Evolutionary conservation across 92 coral and sea anemone genomes (phyloP).

Genomic region (Metridium senile): DNA sequence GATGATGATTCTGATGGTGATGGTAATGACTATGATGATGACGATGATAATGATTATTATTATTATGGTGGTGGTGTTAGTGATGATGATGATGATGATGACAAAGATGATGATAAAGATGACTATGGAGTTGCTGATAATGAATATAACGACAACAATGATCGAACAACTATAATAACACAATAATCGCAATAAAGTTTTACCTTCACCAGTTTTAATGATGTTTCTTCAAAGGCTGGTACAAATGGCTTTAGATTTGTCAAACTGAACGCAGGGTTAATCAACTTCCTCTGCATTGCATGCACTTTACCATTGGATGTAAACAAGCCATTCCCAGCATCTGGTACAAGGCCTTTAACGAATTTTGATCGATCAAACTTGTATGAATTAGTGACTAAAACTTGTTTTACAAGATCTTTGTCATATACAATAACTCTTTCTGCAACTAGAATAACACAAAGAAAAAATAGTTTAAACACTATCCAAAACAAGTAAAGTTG

Average conservation of each 20-base stretch:
- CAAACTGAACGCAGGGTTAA: constrained; percentile 73
- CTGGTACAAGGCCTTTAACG: constrained; percentile 41
- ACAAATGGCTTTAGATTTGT: constrained; percentile 62
- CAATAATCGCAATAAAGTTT: too few relatives aligned
- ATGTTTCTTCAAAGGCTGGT: constrained; percentile 48
- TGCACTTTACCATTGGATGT: constrained; percentile 69
- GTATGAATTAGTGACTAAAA: constrained; percentile 51
- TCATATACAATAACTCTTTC: constrained; percentile 41
- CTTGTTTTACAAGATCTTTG: constrained; percentile 67
- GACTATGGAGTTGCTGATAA: too few relatives aligned
- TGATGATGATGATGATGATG: too few relatives aligned
- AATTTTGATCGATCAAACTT: constrained; percentile 59
- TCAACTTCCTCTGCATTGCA: constrained; percentile 73
- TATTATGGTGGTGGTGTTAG: too few relatives aligned
- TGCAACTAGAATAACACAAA: constrained; percentile 40
- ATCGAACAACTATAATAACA: too few relatives aligned
- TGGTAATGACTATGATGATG: too few relatives aligned
- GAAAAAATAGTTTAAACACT: too few relatives aligned
- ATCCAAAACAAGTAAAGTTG: too few relatives aligned
- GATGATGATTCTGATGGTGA: too few relatives aligned
- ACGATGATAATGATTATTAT: too few relatives aligned
- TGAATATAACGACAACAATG: too few relatives aligned
- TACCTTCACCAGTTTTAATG: constrained; percentile 70
- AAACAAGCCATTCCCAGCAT: constrained; percentile 56
- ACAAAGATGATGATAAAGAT: too few relatives aligned